Percentiles rank a stretch among this genome's conserved stretches.
Evolutionary conservation across 2,113 vertebrate genomes (phyloP).

Genomic region (Clupea harengus): DNA sequence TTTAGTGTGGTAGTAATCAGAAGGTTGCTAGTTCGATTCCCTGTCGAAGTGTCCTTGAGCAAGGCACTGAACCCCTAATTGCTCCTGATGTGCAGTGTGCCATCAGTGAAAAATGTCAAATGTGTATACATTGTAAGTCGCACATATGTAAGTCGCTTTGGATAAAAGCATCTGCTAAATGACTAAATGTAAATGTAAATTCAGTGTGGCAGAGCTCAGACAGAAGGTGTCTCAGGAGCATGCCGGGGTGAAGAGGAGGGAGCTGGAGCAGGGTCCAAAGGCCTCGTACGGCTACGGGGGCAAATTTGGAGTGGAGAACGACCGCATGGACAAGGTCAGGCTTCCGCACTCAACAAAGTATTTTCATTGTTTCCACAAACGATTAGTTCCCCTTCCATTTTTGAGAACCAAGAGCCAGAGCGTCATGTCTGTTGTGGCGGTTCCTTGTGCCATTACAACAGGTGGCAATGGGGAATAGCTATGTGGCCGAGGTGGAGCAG

Average conservation of each 20-base stretch:
- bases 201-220: conserved; percentile 85
- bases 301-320: conserved; percentile 89
- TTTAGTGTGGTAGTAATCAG: conserved; percentile 83
- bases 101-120: too few species aligned
- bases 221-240: conserved; percentile 85
- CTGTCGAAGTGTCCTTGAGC: too few species aligned
- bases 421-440: neutral
- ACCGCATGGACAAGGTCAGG: conserved; percentile 92
- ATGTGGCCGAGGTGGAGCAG: conserved; percentile 79
- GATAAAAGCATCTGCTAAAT: too few species aligned
- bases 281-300: conserved; percentile 95
- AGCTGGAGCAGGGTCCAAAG: conserved; percentile 79
- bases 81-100: too few species aligned
- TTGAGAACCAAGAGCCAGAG: too few species aligned
- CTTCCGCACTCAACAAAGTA: neutral
- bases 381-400: too few species aligned
- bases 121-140: too few species aligned
- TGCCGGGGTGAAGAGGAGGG: conserved; percentile 83
- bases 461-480: conserved; percentile 86
- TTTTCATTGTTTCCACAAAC: neutral
- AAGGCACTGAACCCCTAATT: too few species aligned
- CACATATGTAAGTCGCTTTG: too few species aligned
- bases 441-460: conserved; percentile 52
- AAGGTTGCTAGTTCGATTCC: too few species aligned
- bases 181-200: too few species aligned